phyloP scores from a whole-genome alignment of 2,797 vertebrate genomes.

The Anniella stebbinsi region DNA sequence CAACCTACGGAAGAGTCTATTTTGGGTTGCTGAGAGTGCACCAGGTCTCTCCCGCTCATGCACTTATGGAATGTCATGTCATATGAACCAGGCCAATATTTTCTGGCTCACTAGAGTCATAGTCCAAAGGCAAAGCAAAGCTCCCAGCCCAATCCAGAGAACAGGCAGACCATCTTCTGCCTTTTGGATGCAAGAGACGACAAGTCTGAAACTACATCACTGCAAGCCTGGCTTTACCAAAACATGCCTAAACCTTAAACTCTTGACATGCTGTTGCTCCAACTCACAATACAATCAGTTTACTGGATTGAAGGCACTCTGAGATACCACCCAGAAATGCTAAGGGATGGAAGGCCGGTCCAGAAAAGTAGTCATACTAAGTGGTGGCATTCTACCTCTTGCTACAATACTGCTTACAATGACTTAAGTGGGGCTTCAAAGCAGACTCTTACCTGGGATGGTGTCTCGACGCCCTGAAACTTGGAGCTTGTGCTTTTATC shows the following conservation, averaged over 20 bases:
- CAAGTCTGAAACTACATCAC: not conserved
- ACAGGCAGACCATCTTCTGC: not conserved
- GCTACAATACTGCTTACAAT: not conserved
- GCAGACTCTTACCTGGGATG: slow-evolving; percentile 88
- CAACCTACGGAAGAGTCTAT: too few relatives aligned
- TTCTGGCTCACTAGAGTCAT: not conserved
- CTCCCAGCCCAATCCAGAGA: too few relatives aligned
- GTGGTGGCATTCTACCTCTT: not conserved
- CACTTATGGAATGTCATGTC: too few relatives aligned
- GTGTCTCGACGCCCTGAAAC: slow-evolving; percentile 97
- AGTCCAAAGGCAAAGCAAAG: not conserved
- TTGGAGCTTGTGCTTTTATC: slow-evolving; percentile 91
- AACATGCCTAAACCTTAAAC: not conserved
- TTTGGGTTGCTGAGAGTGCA: too few relatives aligned
- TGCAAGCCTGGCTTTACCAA: not conserved
- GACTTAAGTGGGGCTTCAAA: not conserved
- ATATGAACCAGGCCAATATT: not conserved
- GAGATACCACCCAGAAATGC: not conserved
- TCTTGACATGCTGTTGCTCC: not conserved
- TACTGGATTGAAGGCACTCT: not conserved
- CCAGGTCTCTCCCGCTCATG: too few relatives aligned
- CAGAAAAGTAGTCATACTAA: not conserved
- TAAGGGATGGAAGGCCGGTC: not conserved
- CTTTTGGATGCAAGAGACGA: not conserved
- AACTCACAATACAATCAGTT: not conserved